Conservation (phyloP, 1,140 invertebrate genomes). For the Cephus cinctus region DNA sequence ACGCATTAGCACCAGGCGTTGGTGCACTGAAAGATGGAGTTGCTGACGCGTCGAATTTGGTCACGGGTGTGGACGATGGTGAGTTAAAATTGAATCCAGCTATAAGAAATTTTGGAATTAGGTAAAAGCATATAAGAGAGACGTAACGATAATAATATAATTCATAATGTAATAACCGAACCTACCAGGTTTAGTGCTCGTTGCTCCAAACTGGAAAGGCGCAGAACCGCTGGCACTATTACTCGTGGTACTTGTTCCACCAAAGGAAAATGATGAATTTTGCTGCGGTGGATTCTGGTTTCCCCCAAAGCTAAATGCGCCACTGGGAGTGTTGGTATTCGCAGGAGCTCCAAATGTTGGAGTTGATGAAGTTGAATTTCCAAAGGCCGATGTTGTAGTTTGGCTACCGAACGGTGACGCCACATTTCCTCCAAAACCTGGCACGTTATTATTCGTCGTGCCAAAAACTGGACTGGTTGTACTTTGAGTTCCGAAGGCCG, state of each 20-base stretch:
- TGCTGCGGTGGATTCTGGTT: constrained; percentile 13
- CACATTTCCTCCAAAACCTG: constrained; percentile 18
- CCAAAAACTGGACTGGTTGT: constrained; percentile 19
- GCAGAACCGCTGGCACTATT: constrained; percentile 12
- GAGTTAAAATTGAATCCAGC: constrained; percentile 44
- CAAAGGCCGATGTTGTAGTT: constrained; percentile 21
- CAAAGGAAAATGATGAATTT: constrained; percentile 1
- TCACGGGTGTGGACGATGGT: constrained; percentile 23
- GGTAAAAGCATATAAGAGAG: constrained; percentile 1
- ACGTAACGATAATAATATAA: background rate
- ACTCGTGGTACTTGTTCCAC: background rate
- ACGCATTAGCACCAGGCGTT: constrained; percentile 14
- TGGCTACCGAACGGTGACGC: constrained; percentile 21
- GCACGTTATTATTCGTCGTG: background rate
- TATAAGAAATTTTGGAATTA: constrained; percentile 13
- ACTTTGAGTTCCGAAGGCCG: constrained; percentile 19
- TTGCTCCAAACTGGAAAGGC: constrained; percentile 43
- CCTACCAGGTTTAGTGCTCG: constrained; percentile 35
- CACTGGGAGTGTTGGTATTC: background rate
- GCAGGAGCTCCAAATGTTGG: constrained; percentile 2
- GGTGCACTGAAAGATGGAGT: constrained; percentile 29
- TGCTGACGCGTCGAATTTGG: constrained; percentile 28
- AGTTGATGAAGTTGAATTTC: constrained; percentile 6
- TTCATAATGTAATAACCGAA: constrained; percentile 7
- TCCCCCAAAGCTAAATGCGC: constrained; percentile 30